Percentiles rank a stretch among this genome's conserved stretches.
Conservation (phyloP, 2,113 vertebrate genomes). For the Laterallus jamaicensis region DNA sequence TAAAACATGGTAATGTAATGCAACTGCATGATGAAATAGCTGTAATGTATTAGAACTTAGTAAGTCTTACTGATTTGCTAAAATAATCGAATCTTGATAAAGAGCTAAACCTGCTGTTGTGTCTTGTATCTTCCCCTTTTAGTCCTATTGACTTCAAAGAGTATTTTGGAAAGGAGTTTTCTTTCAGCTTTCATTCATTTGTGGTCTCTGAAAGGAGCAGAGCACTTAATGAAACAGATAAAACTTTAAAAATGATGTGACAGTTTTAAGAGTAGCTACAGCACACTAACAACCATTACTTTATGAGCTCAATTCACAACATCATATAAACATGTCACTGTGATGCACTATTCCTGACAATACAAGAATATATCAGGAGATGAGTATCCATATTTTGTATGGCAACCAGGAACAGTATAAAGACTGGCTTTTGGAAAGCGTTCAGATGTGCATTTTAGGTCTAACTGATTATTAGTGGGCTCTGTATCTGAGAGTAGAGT, state of each 20-base stretch:
- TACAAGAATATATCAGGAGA: neutral
- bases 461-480: neutral
- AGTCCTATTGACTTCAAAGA: neutral
- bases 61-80: neutral
- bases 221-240: neutral
- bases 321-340: neutral
- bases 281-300: neutral
- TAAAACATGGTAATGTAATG: neutral
- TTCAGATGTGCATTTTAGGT: neutral
- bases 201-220: neutral
- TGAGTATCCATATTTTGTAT: fast-evolving
- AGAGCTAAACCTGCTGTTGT: neutral
- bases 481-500: fast-evolving
- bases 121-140: neutral
- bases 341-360: neutral
- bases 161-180: neutral
- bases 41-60: neutral
- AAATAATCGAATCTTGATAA: neutral
- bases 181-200: neutral
- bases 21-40: neutral
- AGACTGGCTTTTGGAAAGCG: neutral
- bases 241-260: neutral
- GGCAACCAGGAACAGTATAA: neutral
- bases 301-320: neutral
- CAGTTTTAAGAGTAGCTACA: neutral